Conservation (phyloP, 2,113 vertebrate genomes). For the Poicephalus meyeri region DNA sequence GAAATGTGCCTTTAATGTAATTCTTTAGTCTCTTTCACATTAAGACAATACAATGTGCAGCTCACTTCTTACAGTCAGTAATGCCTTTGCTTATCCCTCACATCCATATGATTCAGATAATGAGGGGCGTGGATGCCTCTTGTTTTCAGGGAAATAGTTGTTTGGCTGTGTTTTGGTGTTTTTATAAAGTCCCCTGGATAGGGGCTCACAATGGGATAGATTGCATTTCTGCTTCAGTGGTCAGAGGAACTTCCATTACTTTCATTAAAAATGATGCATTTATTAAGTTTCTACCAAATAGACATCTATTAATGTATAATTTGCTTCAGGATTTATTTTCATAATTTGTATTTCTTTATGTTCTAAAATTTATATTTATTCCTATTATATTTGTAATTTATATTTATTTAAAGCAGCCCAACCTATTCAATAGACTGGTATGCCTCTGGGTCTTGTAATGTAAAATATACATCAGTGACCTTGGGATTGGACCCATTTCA, state of each 20-base stretch:
- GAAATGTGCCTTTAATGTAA: background rate
- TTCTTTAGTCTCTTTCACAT: background rate
- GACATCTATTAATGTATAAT: background rate
- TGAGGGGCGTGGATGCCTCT: background rate
- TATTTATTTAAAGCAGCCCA: background rate
- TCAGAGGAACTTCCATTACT: background rate
- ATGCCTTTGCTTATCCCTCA: background rate
- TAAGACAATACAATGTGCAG: background rate
- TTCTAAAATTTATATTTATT: background rate
- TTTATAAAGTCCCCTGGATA: background rate
- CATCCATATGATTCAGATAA: background rate
- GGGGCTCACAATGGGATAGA: background rate
- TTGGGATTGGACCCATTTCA: background rate
- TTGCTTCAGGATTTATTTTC: background rate
- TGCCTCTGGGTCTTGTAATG: background rate
- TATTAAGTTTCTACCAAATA: background rate
- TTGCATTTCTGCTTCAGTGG: background rate
- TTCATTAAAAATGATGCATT: background rate
- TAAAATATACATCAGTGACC: background rate
- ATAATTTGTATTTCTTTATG: background rate
- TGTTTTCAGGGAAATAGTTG: background rate
- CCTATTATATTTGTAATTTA: background rate
- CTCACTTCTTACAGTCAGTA: background rate
- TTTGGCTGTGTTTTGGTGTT: background rate
- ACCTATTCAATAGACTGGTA: background rate